Evolutionary conservation across 2,797 vertebrate genomes (phyloP), one percentile per base, ranked within the genome.

Genomic region (Geotrypetes seraphini): DNA sequence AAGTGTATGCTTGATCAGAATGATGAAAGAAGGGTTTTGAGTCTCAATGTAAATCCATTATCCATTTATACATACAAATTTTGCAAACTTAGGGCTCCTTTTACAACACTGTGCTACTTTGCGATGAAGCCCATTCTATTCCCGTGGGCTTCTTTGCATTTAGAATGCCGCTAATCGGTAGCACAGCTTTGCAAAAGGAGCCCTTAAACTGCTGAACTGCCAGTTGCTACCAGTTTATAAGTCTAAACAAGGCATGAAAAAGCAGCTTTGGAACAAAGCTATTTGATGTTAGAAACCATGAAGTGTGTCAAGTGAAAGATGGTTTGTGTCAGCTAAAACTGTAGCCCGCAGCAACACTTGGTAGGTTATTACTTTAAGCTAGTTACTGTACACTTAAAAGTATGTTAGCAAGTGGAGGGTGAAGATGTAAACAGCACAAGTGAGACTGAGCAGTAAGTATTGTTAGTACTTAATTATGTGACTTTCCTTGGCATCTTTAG

Each of bases 331-430:
- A 66, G 51, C 61, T 58, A 42, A 65, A 68, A 53, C 50, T 49
- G 22, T 58, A 63, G 66, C 76, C 72, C 53, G 50, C 41, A 66
- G 75, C 58, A 56, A 49, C 32, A 39, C 39, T 73, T 58, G 6
- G 31, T 72, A 32, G 61, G 53, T 65, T 73, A 63, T 73, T 66
- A 52, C 49, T 80, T 75, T 71, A 75, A 79, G 78, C 63, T 64
- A 51, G 71, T 73, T 76, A 64, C 60, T 59, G 47, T 56, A 73
- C 43, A 61, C 61, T 71, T 74, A 58, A 67, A 79, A 50, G 49
- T 50, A 25, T 46, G 34, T 63, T 71, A 56, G 50, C 55, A 63
- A 63, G 40, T 35, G 25, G 24, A 54, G 36, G 16, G 40, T 57
- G 63, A 43, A 70, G 71, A 60, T 64, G 60, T 62, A 49, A 54